A percentile compares a stretch with the other conserved stretches of the same genome.
These are phyloP conservation scores for Etheostoma perlongum DNA, from an alignment of 2,797 vertebrate genomes.

Conservation along the genomic window DNA sequence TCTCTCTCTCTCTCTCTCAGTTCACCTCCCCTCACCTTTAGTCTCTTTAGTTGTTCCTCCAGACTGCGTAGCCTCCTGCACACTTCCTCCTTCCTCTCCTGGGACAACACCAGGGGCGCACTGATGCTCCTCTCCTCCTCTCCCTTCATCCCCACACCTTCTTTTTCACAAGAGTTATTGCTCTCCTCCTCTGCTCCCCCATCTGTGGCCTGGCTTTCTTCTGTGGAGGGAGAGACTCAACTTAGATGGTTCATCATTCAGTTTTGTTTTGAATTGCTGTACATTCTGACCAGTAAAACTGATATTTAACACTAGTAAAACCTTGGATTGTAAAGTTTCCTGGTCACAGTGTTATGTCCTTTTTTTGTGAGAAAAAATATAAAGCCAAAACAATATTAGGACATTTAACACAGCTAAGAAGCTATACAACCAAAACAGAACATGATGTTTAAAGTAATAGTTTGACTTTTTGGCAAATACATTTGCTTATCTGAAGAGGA, in stretches of 20 bases:
- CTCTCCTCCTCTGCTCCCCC: constrained; percentile 50
- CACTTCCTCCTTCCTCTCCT: constrained; percentile 80
- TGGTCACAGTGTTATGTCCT: not conserved
- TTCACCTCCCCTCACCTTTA: constrained; percentile 81
- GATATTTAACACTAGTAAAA: not conserved
- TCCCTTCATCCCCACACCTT: constrained; percentile 22
- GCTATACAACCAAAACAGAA: not conserved
- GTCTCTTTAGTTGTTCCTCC: constrained; percentile 83
- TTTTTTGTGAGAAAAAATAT: not conserved
- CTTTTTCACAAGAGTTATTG: constrained; percentile 43
- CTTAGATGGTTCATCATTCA: constrained; percentile 12
- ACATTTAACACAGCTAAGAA: not conserved
- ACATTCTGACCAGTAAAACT: not conserved
- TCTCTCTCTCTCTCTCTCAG: constrained; percentile 3
- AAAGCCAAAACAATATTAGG: not conserved
- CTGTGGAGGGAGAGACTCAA: constrained; percentile 43
- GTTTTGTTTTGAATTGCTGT: not conserved
- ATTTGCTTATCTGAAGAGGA: not conserved
- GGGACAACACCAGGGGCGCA: constrained; percentile 81
- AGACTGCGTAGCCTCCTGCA: constrained; percentile 79
- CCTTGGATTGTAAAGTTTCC: not conserved
- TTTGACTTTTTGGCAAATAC: not conserved
- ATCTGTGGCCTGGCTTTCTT: constrained; percentile 58
- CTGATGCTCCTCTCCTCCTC: constrained; percentile 68
- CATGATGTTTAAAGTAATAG: not conserved